phyloP scores from a whole-genome alignment of 2,113 vertebrate genomes.

The Chrysochloris asiatica region DNA sequence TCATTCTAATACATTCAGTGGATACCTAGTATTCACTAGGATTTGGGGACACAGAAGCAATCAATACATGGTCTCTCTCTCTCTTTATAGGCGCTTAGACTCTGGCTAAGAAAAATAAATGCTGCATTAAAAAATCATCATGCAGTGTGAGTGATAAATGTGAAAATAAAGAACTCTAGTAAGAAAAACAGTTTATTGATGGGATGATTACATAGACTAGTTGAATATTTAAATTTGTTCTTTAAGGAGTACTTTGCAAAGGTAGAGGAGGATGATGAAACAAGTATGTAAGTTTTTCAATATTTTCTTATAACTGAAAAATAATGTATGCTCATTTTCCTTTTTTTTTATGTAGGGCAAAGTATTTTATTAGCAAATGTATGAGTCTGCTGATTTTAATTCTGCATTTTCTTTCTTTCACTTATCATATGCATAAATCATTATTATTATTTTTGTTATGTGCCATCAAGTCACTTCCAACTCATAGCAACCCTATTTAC shows the following conservation, averaged over 20 bases:
- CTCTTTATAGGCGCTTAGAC: constrained; percentile 18
- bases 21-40: constrained; percentile 21
- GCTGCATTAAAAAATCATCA: constrained; percentile 5
- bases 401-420: not conserved
- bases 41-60: constrained; percentile 3
- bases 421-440: not conserved
- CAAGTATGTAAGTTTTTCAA: not conserved
- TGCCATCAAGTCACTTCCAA: no score
- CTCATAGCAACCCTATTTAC: no score
- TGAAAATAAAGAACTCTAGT: not conserved
- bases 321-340: not conserved
- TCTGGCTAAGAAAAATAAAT: not conserved
- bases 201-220: not conserved
- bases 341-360: not conserved
- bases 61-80: not conserved
- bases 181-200: not conserved
- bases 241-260: not conserved
- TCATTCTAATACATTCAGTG: constrained; percentile 3
- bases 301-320: not conserved
- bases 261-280: no score
- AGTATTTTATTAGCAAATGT: not conserved
- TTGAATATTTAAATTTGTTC: not conserved
- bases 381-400: not conserved
- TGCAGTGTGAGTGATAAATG: not conserved
- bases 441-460: no score